Base-by-base conservation (phyloP, 2,113 vertebrate genomes). In the Tetrax tetrax region DNA sequence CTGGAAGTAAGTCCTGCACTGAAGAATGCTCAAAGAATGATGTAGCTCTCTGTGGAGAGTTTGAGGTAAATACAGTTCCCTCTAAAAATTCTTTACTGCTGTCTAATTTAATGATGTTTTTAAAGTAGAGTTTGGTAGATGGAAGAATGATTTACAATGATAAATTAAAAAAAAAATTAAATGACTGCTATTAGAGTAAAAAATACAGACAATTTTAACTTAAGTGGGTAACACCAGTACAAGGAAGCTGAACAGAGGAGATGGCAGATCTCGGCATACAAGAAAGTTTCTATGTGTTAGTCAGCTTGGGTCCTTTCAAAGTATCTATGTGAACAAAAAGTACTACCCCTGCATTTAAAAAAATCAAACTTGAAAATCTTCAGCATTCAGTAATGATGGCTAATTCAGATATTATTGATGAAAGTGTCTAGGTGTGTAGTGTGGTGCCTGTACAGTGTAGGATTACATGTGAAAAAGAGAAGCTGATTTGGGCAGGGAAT, bases 11-110 rank as follows among this genome's bases (percentile, higher is more conserved):
- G 60, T 97, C 95, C 35, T 93, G 57, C 47, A 71, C 83, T 2
- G 96, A 98, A 27, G 97, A 95, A 23, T 74, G 54, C 65, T 96
- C 95, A 12, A 93, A 87, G 77, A 96, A 92, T 33, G 93, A 97
- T 21, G 43, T 96, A 18, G 96, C 85, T 43, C 68, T 97, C n/a
- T 91, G 95, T 89, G 95, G 83, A 54, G 96, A 92, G 21, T 97
- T 97, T 87, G 98, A 98, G 97, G 98, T 98, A 97, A 85, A 31
- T 63, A 18, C 28, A 35, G 9, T 57, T 77, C 47, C 72, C 48
- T 75, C 70, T 38, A 68, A 57, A 51, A 77, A 43, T 9, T 35
- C 9, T 70, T 89, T 47, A 8, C 38, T 68, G 14, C 35, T 85
- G 11, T 64, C 47, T 83, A 28, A 61, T 45, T 66, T 65, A 33